Evolutionary conservation across 1,140 invertebrate species (phyloP), one percentile per base, ranked within the genome.

Genomic region (Bacillus rossius): DNA sequence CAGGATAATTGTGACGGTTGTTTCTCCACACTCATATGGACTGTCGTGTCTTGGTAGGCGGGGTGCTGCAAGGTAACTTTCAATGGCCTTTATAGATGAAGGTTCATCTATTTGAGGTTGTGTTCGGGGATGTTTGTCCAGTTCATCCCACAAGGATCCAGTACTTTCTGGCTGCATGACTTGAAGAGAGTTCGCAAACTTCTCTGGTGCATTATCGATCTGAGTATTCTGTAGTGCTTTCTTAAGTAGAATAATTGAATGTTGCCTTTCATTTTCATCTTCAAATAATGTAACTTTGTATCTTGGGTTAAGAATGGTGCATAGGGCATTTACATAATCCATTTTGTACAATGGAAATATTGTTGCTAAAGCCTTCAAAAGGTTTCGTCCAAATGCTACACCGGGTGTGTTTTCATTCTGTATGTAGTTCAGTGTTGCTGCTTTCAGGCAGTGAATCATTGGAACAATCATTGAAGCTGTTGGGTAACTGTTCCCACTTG

Each of bases 1-100:
- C 51, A 5, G 52, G 52, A 17, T 45, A 23, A 17, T 25, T 40
- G 51, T n/a, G 14, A 10, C 51, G n/a, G 37, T 55, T 55, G 17
- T 45, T 19, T 55, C 51, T 55, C 52, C 52, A 55, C 52, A 55
- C 19, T 16, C 17, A 4, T 41, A 23, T 19, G 43, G 43, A 13
- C n/a, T 25, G 23, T n/a, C 4, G 8, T 8, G 17, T 25, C 43
- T 45, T 25, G 43, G 43, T 20, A 45, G 17, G 43, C 17, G 17
- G 5, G 43, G 13, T 45, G 17, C 13, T 3, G 43, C 17, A 19
- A 45, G 23, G 23, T 20, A 45, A 8, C 17, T 45, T 25, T 45
- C 43, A 45, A n/a, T n/a, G n/a, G n/a, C n/a, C n/a, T n/a, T 45
- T 8, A 5, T 25, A 7, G 10, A 19, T 19, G 43, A 20, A 13